Evolutionary conservation across 2,888 invertebrate genomes (phyloP), one percentile per base, ranked within the genome.

Genomic region (Drosophila austrosaltans): DNA sequence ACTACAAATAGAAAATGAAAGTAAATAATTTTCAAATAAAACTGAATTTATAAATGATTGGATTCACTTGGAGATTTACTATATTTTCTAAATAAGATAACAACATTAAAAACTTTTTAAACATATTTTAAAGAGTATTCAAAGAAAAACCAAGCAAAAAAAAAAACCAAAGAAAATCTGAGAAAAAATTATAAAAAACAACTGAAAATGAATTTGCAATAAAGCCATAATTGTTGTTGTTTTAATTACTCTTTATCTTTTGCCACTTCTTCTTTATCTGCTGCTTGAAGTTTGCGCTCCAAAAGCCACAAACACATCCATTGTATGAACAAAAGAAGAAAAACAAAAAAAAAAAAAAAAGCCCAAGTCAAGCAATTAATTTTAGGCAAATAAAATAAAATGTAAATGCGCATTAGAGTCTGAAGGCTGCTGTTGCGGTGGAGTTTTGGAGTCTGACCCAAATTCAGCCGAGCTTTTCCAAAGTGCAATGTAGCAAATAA

Each of bases 371-470:
- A 57, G 72, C 71, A 82, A 78, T 81, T 79, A 82, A 81, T 81
- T 81, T 66, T 72, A 71, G 69, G 69, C 68, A 81, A 77, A 81
- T 81, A 72, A 79, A 80, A 79, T 73, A 75, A 74, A 79, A 76
- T 77, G 68, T 69, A 79, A 81, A 82, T 78, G 62, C 69, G 74
- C 66, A 69, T 74, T 75, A 44, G 32, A 39, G 60, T 64, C 77
- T 79, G 72, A 78, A 78, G 79, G 79, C 81, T 79, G 66, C 62
- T 79, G 66, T 59, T 70, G 66, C 39, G n/a, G 12, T 40, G 56
- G 42, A 6, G 59, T 30, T 12, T 40, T 53, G 44, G 54, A 36
- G 32, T 53, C 12, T 65, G 59, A 36, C 81, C 81, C 63, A 79
- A 77, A 81, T 82, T 72, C 61, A n/a, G 58, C n/a, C 63, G 68